Percentiles rank a stretch among this genome's conserved stretches.
Conservation (phyloP, 2,797 vertebrate genomes). For the Discoglossus pictus region DNA sequence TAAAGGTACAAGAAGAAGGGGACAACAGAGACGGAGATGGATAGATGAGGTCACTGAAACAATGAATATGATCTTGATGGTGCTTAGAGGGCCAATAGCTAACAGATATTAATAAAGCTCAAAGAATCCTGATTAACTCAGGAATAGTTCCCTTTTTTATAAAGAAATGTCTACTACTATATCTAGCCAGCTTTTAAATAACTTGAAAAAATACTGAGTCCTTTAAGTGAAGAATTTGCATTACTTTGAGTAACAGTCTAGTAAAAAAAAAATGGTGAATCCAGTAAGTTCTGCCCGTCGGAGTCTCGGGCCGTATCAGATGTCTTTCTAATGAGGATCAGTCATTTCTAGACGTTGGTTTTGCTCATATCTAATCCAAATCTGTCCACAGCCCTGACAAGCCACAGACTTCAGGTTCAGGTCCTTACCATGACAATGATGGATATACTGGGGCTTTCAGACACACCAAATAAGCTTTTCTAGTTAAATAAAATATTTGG, state of each 20-base stretch:
- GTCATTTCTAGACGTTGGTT: conserved; percentile 60
- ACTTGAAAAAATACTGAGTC: no score
- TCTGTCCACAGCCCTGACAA: conserved; percentile 62
- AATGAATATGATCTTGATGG: no score
- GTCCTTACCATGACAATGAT: conserved; percentile 63
- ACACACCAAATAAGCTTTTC: conserved; percentile 54
- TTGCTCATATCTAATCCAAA: conserved; percentile 61
- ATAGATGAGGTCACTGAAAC: no score
- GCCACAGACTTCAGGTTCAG: conserved; percentile 61
- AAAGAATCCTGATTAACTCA: no score
- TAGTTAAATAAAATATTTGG: conserved; percentile 57
- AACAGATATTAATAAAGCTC: no score
- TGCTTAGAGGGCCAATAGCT: no score
- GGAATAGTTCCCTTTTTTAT: no score
- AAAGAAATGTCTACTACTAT: no score
- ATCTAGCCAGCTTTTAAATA: no score
- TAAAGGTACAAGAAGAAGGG: no score
- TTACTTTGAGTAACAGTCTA: conserved; percentile 7
- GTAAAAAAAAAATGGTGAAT: conserved; percentile 11
- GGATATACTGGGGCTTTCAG: conserved; percentile 57
- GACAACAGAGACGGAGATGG: no score
- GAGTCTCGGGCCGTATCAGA: conserved; percentile 58
- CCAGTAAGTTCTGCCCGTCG: conserved; percentile 60
- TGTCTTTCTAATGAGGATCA: conserved; percentile 67
- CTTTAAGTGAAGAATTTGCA: conserved; percentile 13